phyloP scores from a whole-genome alignment of 2,888 invertebrate genomes.

The Epistrophella euchroma region DNA sequence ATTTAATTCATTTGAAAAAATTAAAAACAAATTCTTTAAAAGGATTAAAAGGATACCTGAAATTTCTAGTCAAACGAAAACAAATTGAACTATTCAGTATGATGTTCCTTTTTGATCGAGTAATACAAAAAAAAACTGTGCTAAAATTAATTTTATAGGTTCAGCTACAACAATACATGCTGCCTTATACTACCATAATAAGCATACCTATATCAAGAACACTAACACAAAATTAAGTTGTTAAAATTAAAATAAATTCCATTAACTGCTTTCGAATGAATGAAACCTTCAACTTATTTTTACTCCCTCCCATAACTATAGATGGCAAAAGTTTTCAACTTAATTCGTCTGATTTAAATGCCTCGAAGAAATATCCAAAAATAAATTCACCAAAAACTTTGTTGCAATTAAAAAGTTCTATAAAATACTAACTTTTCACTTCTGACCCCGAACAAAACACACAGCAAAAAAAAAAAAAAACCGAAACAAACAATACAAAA shows the following conservation, averaged over 20 bases:
- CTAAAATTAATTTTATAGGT: too few relatives aligned
- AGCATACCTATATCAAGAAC: neutral
- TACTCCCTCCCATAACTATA: neutral
- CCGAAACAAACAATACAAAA: slow-evolving; percentile 4
- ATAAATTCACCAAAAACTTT: slow-evolving; percentile 37
- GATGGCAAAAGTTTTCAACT: slow-evolving; percentile 9
- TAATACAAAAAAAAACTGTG: too few relatives aligned
- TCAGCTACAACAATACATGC: too few relatives aligned
- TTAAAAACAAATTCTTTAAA: too few relatives aligned
- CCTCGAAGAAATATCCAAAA: slow-evolving; percentile 14
- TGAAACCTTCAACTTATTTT: slow-evolving; percentile 13
- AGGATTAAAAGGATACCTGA: too few relatives aligned
- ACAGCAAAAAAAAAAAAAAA: neutral
- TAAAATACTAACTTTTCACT: slow-evolving; percentile 33
- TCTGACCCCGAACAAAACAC: slow-evolving; percentile 12
- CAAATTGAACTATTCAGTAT: too few relatives aligned
- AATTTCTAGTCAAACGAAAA: too few relatives aligned
- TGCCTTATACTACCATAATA: too few relatives aligned
- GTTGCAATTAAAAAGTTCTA: slow-evolving; percentile 41
- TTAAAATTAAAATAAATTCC: slow-evolving; percentile 6
- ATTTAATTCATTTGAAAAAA: too few relatives aligned
- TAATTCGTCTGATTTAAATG: slow-evolving; percentile 21
- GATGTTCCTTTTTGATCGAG: too few relatives aligned
- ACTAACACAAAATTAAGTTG: neutral
- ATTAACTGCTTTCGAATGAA: slow-evolving; percentile 6